Percentiles rank a stretch among this genome's conserved stretches.
Evolutionary conservation across 2,113 vertebrate genomes (phyloP).

Genomic region (Sinocyclocheilus rhinocerous): DNA sequence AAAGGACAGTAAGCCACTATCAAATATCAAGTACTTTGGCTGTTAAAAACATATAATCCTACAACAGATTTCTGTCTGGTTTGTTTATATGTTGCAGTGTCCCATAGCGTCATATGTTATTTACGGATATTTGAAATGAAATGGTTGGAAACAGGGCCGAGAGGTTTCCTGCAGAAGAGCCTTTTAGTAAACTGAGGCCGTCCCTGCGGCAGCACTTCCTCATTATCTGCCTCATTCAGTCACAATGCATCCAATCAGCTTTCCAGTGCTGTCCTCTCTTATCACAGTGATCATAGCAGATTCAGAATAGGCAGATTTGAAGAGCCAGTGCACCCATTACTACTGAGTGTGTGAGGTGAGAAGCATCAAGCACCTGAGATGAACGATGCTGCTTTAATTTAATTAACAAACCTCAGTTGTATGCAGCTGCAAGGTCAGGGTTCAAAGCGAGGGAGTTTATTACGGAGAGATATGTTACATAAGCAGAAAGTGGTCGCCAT

Average conservation of each 20-base stretch:
- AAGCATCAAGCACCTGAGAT: constrained; percentile 19
- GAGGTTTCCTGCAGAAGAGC: constrained; percentile 1
- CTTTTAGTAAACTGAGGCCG: constrained; percentile 38
- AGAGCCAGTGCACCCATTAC: constrained; percentile 29
- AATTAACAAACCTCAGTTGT: constrained; percentile 17
- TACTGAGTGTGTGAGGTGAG: constrained; percentile 10
- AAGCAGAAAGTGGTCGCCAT: not conserved
- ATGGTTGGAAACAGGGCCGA: not conserved
- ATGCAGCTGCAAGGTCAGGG: not conserved
- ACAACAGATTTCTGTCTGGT: not conserved
- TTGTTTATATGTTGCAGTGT: not conserved
- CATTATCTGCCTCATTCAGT: constrained; percentile 53
- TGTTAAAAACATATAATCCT: constrained; percentile 27
- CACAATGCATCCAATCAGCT: constrained; percentile 60
- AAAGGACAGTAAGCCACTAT: not conserved
- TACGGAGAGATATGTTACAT: not conserved
- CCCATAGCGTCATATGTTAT: not conserved
- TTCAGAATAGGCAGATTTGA: constrained; percentile 37
- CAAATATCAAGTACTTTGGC: not conserved
- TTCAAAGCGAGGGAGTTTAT: not conserved
- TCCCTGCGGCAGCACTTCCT: not conserved
- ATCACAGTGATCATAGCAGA: constrained; percentile 48
- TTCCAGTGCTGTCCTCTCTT: constrained; percentile 43
- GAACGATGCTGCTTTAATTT: constrained; percentile 2
- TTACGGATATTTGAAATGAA: constrained; percentile 4